Percentiles rank a stretch among this genome's conserved stretches.
Evolutionary conservation across 2,888 invertebrate genomes (phyloP).

Genomic region (Xestoiulus laeticollis): DNA sequence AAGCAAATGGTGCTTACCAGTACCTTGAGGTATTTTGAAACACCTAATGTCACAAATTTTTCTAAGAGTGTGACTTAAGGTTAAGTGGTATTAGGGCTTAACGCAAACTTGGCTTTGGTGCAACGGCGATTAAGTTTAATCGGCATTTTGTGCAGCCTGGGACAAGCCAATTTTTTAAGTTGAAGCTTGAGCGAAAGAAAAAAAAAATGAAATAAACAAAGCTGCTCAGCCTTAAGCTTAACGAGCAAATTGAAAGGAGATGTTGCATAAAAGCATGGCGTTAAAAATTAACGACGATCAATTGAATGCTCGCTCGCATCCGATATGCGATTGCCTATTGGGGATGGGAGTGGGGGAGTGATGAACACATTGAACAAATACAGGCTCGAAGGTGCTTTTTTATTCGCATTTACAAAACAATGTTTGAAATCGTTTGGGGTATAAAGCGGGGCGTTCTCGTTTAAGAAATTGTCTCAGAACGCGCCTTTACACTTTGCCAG

Average conservation of each 20-base stretch:
- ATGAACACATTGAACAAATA: neutral
- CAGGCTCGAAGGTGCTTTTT: neutral
- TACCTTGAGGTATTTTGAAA: no score
- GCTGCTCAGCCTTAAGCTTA: neutral
- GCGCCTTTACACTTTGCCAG: slow-evolving; percentile 21
- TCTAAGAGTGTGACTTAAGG: no score
- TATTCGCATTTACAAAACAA: neutral
- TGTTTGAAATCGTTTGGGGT: neutral
- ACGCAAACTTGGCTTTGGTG: no score
- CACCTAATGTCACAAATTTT: no score
- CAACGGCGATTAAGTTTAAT: no score
- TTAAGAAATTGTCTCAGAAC: neutral
- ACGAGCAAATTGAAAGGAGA: slow-evolving; percentile 34
- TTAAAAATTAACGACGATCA: slow-evolving; percentile 37
- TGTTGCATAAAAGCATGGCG: slow-evolving; percentile 25
- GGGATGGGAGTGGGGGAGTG: neutral
- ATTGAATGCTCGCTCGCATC: slow-evolving; percentile 21
- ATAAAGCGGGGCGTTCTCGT: neutral
- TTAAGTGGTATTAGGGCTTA: no score
- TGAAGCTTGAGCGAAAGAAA: neutral
- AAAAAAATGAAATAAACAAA: neutral
- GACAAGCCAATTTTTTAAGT: no score
- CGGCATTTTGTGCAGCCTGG: no score
- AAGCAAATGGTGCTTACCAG: no score
- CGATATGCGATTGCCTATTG: neutral